These are phyloP conservation scores for Ditylenchus weischeri DNA, from an alignment of 2,888 invertebrate genomes.

Conservation along the genomic window DNA sequence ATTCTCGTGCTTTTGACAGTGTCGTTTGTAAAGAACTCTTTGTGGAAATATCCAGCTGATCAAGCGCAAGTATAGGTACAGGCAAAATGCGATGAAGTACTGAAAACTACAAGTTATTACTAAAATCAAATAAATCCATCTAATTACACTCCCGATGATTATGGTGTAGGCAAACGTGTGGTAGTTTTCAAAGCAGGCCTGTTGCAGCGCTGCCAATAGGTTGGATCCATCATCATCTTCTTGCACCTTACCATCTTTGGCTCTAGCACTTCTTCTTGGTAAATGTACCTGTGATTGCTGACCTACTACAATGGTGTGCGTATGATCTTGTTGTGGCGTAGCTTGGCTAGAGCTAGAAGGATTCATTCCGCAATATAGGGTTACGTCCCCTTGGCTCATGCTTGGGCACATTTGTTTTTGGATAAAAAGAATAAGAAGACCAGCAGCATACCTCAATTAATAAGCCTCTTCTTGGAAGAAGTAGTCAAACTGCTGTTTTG, in stretches of 20 bases:
- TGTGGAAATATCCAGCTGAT: slow-evolving; percentile 44
- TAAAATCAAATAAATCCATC: background rate
- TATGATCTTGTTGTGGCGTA: no score
- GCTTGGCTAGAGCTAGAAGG: no score
- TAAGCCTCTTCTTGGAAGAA: no score
- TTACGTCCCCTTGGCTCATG: no score
- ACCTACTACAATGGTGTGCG: no score
- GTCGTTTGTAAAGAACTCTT: slow-evolving; percentile 39
- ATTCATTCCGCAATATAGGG: no score
- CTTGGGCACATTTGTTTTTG: no score
- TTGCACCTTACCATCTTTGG: background rate
- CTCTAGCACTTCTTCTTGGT: no score
- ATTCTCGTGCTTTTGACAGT: slow-evolving; percentile 41
- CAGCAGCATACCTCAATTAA: no score
- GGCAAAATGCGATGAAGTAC: slow-evolving; percentile 51
- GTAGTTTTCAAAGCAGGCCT: slow-evolving; percentile 41
- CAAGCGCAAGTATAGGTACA: slow-evolving; percentile 51
- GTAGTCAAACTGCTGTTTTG: no score
- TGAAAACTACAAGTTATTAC: slow-evolving; percentile 24
- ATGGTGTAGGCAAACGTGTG: slow-evolving; percentile 47
- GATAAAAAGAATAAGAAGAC: no score
- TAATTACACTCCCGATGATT: slow-evolving; percentile 42
- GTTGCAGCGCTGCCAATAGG: slow-evolving; percentile 17
- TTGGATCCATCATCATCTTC: slow-evolving; percentile 16
- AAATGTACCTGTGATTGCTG: no score